Percentiles rank a stretch among this genome's conserved stretches.
These are phyloP conservation scores for Acanthurus leucopareius DNA, from an alignment of 2,797 vertebrate species.

Conservation along the genomic window DNA sequence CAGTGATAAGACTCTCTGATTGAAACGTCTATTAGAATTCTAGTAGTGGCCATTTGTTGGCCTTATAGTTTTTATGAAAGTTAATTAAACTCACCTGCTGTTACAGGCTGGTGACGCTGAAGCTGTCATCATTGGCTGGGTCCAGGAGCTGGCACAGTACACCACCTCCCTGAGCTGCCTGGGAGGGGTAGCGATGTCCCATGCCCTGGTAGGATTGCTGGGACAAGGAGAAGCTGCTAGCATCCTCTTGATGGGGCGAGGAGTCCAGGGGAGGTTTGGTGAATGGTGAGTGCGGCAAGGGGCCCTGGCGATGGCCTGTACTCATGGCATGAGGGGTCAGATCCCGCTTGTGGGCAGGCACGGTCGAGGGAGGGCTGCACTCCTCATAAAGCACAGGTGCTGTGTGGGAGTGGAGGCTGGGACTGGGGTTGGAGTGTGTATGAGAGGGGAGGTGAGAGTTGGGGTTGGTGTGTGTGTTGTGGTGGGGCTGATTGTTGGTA, in stretches of 20 bases:
- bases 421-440: constrained; percentile 64
- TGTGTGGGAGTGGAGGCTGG: constrained; percentile 76
- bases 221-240: constrained; percentile 94
- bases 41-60: neutral
- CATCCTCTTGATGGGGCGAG: constrained; percentile 92
- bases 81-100: constrained; percentile 75
- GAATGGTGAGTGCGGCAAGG: constrained; percentile 84
- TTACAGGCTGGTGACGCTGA: constrained; percentile 99
- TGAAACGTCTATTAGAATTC: neutral
- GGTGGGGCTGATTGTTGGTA: constrained; percentile 83
- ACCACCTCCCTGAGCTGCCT: constrained; percentile 88
- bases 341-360: constrained; percentile 89
- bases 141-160: constrained; percentile 98
- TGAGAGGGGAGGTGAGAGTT: constrained; percentile 64
- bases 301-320: constrained; percentile 87
- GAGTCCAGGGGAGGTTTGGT: constrained; percentile 91
- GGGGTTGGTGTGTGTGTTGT: constrained; percentile 67
- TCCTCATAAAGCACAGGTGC: constrained; percentile 89
- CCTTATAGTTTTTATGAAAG: neutral
- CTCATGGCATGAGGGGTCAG: constrained; percentile 80
- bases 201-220: constrained; percentile 89
- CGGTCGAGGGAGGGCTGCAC: constrained; percentile 81
- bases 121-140: constrained; percentile 95
- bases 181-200: constrained; percentile 91
- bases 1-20: neutral